phyloP scores from a whole-genome alignment of 1,140 invertebrate species.

The Drosophila yakuba region DNA sequence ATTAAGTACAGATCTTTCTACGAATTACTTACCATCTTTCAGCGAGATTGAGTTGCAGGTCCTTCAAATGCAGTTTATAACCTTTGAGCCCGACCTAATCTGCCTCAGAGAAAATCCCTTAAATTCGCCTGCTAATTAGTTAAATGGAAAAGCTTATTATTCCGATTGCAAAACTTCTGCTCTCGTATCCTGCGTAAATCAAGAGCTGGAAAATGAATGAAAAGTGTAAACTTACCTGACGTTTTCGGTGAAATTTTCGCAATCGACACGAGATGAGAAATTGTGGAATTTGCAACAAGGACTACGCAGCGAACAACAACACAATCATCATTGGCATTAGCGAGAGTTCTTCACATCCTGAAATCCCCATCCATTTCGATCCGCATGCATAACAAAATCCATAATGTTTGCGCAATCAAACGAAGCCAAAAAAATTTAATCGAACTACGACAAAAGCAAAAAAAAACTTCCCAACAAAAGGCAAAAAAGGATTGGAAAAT shows the following conservation, averaged over 20 bases:
- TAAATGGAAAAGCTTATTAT: slow-evolving; percentile 44
- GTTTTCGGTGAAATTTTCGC: slow-evolving; percentile 2
- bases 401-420: slow-evolving; percentile 54
- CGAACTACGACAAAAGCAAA: slow-evolving; percentile 25
- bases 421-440: slow-evolving; percentile 52
- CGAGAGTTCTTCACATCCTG: background rate
- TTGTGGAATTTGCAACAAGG: slow-evolving; percentile 9
- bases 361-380: slow-evolving; percentile 30
- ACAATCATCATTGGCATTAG: slow-evolving; percentile 46
- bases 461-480: slow-evolving; percentile 36
- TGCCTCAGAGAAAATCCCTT: background rate
- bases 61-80: slow-evolving; percentile 4
- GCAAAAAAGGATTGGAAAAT: slow-evolving; percentile 19
- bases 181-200: slow-evolving; percentile 27
- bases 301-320: slow-evolving; percentile 17
- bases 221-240: slow-evolving; percentile 20
- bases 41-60: slow-evolving; percentile 11
- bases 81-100: background rate
- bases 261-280: slow-evolving; percentile 24
- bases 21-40: slow-evolving; percentile 14
- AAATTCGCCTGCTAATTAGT: slow-evolving; percentile 42
- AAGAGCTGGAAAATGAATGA: slow-evolving; percentile 24
- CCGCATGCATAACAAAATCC: slow-evolving; percentile 57
- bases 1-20: slow-evolving; percentile 10
- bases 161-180: slow-evolving; percentile 38